Conservation (phyloP, 2,113 vertebrate species). For the Python bivittatus region DNA sequence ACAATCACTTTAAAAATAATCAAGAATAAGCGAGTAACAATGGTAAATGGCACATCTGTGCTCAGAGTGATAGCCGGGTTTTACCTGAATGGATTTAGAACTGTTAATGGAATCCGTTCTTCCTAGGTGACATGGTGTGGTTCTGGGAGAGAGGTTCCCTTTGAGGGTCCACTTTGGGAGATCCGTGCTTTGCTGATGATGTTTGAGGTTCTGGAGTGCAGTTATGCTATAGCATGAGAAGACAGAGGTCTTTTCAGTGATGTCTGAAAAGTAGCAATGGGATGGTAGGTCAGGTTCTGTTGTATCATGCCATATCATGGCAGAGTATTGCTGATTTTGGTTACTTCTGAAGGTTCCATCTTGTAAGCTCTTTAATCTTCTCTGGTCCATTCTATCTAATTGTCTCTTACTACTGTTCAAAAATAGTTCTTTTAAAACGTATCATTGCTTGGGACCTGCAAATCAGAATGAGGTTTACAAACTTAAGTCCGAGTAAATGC, state of each 20-base stretch:
- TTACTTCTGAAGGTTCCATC: not conserved
- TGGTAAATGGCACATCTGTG: too few relatives aligned
- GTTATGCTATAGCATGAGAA: not conserved
- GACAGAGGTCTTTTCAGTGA: not conserved
- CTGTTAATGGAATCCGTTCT: not conserved
- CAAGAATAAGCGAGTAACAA: too few relatives aligned
- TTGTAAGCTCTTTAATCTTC: not conserved
- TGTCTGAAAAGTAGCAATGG: not conserved
- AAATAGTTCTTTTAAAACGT: not conserved
- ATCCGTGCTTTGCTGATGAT: not conserved
- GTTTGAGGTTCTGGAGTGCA: not conserved
- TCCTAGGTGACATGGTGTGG: not conserved
- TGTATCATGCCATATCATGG: not conserved
- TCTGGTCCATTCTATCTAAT: slow-evolving; percentile 27
- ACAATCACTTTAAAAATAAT: too few relatives aligned
- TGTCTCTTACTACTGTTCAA: not conserved
- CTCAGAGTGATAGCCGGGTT: not conserved
- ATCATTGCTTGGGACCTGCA: not conserved
- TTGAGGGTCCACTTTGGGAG: too few relatives aligned
- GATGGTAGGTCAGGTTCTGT: not conserved
- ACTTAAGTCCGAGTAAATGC: not conserved
- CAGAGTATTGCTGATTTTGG: not conserved
- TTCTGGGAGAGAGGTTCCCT: too few relatives aligned
- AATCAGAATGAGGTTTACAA: not conserved
- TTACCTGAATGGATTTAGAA: not conserved